These are phyloP conservation scores for Aricia artaxerxes DNA, from an alignment of 2,888 invertebrate species.

Conservation along the genomic window DNA sequence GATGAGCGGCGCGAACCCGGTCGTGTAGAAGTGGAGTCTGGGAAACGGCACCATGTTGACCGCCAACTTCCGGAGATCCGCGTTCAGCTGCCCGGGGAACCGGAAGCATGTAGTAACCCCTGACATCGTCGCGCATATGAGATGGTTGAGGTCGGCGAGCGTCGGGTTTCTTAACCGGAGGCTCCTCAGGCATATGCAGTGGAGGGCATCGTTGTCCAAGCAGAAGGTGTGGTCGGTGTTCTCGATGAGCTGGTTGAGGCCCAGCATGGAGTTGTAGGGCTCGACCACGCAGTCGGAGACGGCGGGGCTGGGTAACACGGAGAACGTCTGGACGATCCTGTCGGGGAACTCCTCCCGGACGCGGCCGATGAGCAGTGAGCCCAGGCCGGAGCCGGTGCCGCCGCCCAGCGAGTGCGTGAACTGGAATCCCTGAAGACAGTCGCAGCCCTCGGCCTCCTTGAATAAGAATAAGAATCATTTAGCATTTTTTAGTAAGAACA, in stretches of 20 bases:
- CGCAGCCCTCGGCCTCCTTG: slow-evolving; percentile 91
- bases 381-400: slow-evolving; percentile 74
- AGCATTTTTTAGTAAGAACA: no score
- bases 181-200: slow-evolving; percentile 90
- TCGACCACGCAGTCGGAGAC: slow-evolving; percentile 83
- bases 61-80: slow-evolving; percentile 69
- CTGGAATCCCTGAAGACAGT: slow-evolving; percentile 94
- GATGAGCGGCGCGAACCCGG: slow-evolving; percentile 84
- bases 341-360: slow-evolving; percentile 95
- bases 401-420: slow-evolving; percentile 86
- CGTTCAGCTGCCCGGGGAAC: slow-evolving; percentile 78
- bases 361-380: slow-evolving; percentile 88
- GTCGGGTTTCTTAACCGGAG: slow-evolving; percentile 87
- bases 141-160: slow-evolving; percentile 90
- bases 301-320: slow-evolving; percentile 90
- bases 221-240: slow-evolving; percentile 85
- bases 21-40: slow-evolving; percentile 79
- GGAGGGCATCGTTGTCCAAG: slow-evolving; percentile 85
- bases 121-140: slow-evolving; percentile 92
- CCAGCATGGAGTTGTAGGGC: slow-evolving; percentile 92
- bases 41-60: slow-evolving; percentile 84
- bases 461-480: neutral
- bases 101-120: slow-evolving; percentile 90
- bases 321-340: slow-evolving; percentile 89
- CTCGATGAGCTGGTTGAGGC: slow-evolving; percentile 91